phyloP scores from a whole-genome alignment of 2,113 vertebrate genomes.

The Gadus macrocephalus region DNA sequence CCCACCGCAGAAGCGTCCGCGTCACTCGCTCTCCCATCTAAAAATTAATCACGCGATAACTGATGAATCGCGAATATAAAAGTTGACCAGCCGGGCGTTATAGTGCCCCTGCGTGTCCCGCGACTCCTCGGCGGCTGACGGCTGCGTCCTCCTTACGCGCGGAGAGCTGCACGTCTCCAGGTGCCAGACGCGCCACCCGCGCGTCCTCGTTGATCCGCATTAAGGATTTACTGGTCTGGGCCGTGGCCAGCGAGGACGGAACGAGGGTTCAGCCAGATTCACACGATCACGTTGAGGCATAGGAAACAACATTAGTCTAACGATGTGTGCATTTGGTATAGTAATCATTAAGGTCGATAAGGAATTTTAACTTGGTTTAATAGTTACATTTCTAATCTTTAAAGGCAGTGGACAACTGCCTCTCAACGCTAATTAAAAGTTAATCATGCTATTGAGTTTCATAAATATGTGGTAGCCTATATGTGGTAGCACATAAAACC shows the following conservation, averaged over 20 bases:
- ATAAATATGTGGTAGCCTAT: too few relatives aligned
- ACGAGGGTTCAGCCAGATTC: background rate
- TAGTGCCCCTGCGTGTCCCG: constrained; percentile 18
- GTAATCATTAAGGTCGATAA: background rate
- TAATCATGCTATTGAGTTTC: too few relatives aligned
- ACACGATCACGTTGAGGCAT: background rate
- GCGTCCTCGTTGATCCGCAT: constrained; percentile 68
- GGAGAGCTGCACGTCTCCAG: constrained; percentile 31
- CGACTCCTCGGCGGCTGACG: constrained; percentile 23
- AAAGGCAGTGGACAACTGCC: background rate
- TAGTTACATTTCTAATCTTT: background rate
- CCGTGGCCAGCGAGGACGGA: constrained; percentile 24
- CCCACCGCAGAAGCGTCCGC: background rate
- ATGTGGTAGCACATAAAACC: background rate
- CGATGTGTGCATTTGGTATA: background rate
- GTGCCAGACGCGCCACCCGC: constrained; percentile 10
- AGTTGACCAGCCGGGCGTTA: constrained; percentile 26
- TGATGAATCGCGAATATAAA: background rate
- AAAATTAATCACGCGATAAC: background rate
- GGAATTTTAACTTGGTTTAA: background rate
- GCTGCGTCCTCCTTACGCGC: constrained; percentile 45
- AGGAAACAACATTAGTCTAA: background rate
- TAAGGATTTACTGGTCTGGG: constrained; percentile 66
- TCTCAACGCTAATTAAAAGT: background rate
- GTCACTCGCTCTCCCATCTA: background rate